Conservation (phyloP, 1,140 invertebrate species). For the Cydia pomonella region DNA sequence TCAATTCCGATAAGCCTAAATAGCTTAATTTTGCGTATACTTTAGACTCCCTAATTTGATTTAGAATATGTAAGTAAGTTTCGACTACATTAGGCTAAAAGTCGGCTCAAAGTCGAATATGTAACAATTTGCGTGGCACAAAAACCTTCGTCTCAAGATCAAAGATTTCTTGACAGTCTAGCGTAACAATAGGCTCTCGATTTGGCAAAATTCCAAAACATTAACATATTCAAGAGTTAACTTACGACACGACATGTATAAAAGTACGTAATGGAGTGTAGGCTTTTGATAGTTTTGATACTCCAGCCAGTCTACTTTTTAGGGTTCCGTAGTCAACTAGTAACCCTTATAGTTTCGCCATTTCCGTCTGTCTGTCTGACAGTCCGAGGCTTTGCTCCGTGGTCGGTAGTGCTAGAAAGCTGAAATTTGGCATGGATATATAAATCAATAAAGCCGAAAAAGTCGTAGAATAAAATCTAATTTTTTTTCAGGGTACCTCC, state of each 20-base stretch:
- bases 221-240: neutral
- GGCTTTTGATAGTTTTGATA: too few species aligned
- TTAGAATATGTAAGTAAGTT: neutral
- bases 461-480: too few species aligned
- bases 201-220: neutral
- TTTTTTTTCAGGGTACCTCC: too few species aligned
- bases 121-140: neutral
- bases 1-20: neutral
- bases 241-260: constrained; percentile 6
- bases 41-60: neutral
- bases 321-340: too few species aligned
- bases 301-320: too few species aligned
- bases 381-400: too few species aligned
- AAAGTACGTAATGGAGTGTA: too few species aligned
- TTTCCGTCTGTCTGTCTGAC: too few species aligned
- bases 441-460: too few species aligned
- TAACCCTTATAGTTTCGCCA: too few species aligned
- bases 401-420: too few species aligned
- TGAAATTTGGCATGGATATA: too few species aligned
- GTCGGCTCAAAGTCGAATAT: constrained; percentile 2
- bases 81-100: neutral
- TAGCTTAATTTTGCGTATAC: neutral
- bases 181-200: neutral
- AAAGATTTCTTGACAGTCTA: constrained; percentile 2
- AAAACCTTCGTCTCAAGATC: neutral